phyloP scores from a whole-genome alignment of 2,113 vertebrate genomes.

The Pao palembangensis region DNA sequence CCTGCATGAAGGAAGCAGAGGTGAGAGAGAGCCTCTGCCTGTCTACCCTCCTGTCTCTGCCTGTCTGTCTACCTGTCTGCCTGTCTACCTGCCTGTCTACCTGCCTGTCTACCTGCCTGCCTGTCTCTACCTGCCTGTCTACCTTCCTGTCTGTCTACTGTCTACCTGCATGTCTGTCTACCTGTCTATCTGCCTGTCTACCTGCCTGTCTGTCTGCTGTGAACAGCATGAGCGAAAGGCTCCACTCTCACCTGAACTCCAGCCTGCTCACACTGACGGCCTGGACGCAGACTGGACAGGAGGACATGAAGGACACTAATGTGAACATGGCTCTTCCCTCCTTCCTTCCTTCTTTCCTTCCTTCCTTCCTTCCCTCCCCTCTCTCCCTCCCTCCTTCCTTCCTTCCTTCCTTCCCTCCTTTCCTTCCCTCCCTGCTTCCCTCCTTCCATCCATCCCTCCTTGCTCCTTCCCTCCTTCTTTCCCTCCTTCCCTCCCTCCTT shows the following conservation, averaged over 20 bases:
- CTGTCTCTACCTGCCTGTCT: no score
- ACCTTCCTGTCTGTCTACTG: not conserved
- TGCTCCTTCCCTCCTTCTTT: not conserved
- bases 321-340: not conserved
- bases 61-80: constrained; percentile 31
- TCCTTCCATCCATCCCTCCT: not conserved
- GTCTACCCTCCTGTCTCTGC: no score
- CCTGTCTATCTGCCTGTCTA: constrained; percentile 5
- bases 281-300: not conserved
- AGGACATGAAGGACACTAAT: not conserved
- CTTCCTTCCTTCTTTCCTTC: not conserved
- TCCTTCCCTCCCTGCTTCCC: no score
- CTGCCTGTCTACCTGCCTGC: constrained; percentile 12
- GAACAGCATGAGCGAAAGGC: not conserved
- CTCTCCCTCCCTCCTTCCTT: not conserved
- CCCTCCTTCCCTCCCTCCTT: not conserved
- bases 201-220: not conserved
- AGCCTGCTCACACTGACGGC: not conserved
- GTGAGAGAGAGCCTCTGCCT: constrained; percentile 49
- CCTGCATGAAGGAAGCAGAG: constrained; percentile 62
- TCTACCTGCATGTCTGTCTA: constrained; percentile 19
- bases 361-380: not conserved
- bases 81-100: constrained; percentile 13
- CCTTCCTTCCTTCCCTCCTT: not conserved
- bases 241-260: no score